Evolutionary conservation across 2,888 invertebrate species (phyloP).

Genomic region (Callimorpha dominula): DNA sequence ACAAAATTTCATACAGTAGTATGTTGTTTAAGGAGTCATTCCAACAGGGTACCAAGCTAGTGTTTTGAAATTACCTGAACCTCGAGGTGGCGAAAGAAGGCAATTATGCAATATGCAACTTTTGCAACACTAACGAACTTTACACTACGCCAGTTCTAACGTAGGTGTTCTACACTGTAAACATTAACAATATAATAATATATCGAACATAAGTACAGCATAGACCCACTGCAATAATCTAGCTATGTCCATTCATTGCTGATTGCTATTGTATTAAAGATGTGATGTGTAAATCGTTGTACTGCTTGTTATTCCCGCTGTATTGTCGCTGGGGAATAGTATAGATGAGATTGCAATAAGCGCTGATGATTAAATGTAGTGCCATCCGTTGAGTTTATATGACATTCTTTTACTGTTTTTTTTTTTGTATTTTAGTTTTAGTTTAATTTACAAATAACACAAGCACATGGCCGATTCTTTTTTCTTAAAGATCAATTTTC

Average conservation of each 20-base stretch:
- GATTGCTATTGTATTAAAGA: constrained; percentile 2
- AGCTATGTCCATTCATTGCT: constrained; percentile 1
- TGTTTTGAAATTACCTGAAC: too few relatives aligned
- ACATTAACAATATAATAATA: too few relatives aligned
- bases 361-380: neutral
- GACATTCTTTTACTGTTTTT: too few relatives aligned
- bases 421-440: too few relatives aligned
- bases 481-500: neutral
- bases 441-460: too few relatives aligned
- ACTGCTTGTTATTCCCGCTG: neutral
- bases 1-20: too few relatives aligned
- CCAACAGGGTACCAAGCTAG: too few relatives aligned
- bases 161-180: neutral
- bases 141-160: too few relatives aligned
- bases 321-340: neutral
- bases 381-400: too few relatives aligned
- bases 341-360: neutral
- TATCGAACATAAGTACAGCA: neutral
- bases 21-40: too few relatives aligned
- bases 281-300: constrained; percentile 1
- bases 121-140: neutral
- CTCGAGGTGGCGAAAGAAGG: neutral
- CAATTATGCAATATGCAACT: neutral
- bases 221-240: neutral
- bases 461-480: too few relatives aligned